Evolutionary conservation across 2,888 invertebrate species (phyloP).

Genomic region (Acheta domesticus): DNA sequence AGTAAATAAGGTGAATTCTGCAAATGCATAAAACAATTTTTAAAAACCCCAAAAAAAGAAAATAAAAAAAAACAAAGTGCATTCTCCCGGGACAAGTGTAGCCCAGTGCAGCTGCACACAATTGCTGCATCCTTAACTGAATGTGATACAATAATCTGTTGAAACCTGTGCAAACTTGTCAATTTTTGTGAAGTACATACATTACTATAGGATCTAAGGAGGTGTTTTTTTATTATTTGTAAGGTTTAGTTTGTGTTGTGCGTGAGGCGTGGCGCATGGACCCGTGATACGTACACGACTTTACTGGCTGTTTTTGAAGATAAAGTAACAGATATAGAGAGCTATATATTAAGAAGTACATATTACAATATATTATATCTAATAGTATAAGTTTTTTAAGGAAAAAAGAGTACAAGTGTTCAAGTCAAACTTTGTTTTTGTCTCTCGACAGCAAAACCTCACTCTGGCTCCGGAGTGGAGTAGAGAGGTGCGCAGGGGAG

Average conservation of each 20-base stretch:
- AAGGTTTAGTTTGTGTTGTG: constrained; percentile 18
- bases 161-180: constrained; percentile 38
- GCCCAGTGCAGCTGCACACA: constrained; percentile 10
- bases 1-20: constrained; percentile 35
- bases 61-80: constrained; percentile 36
- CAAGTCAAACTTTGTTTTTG: constrained; percentile 36
- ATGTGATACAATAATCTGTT: constrained; percentile 37
- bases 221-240: neutral
- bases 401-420: constrained; percentile 38
- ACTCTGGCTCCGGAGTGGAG: constrained; percentile 31
- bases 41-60: constrained; percentile 31
- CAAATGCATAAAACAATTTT: constrained; percentile 25
- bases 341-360: constrained; percentile 38
- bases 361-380: constrained; percentile 32
- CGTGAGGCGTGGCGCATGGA: constrained; percentile 20
- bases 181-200: constrained; percentile 36
- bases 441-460: constrained; percentile 32
- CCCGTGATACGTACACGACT: constrained; percentile 38
- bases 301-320: constrained; percentile 38
- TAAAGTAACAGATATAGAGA: constrained; percentile 38
- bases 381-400: constrained; percentile 27
- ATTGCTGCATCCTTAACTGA: constrained; percentile 39
- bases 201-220: constrained; percentile 24
- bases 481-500: neutral
- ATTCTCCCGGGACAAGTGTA: constrained; percentile 36